Conservation (phyloP, 2,888 invertebrate genomes). For the Camponotus fellah region DNA sequence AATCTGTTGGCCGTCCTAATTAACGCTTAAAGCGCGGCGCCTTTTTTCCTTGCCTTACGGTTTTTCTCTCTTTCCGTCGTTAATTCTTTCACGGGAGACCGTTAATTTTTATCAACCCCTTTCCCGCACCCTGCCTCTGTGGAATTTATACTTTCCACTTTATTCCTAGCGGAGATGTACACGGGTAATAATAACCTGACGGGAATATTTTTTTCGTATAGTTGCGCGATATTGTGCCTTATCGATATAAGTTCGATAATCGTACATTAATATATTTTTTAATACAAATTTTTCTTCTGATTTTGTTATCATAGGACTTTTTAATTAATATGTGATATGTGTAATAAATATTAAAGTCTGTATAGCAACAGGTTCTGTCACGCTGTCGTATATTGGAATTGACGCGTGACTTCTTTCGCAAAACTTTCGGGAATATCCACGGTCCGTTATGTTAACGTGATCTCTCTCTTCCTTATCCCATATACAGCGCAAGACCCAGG, state of each 20-base stretch:
- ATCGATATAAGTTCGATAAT: slow-evolving; percentile 26
- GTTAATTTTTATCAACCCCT: slow-evolving; percentile 58
- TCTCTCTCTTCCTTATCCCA: slow-evolving; percentile 19
- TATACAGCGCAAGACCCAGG: slow-evolving; percentile 10
- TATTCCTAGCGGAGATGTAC: slow-evolving; percentile 44
- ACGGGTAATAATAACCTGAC: slow-evolving; percentile 39
- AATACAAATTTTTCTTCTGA: not conserved
- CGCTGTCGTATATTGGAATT: not conserved
- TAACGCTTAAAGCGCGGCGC: slow-evolving; percentile 64
- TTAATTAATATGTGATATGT: not conserved
- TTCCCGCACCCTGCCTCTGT: not conserved
- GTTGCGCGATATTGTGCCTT: not conserved
- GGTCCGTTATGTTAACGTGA: slow-evolving; percentile 19
- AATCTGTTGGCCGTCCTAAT: slow-evolving; percentile 65
- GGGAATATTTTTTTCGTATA: slow-evolving; percentile 11
- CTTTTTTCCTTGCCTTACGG: slow-evolving; percentile 52
- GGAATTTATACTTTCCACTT: slow-evolving; percentile 41
- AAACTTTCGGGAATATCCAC: slow-evolving; percentile 7
- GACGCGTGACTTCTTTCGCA: not conserved
- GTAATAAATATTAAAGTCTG: not conserved
- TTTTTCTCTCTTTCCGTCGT: slow-evolving; percentile 55
- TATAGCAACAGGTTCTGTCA: not conserved
- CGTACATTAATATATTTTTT: not conserved
- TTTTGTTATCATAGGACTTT: not conserved
- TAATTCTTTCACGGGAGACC: slow-evolving; percentile 53